Evolutionary conservation across 2,113 vertebrate genomes (phyloP).

Genomic region (Pavo muticus): DNA sequence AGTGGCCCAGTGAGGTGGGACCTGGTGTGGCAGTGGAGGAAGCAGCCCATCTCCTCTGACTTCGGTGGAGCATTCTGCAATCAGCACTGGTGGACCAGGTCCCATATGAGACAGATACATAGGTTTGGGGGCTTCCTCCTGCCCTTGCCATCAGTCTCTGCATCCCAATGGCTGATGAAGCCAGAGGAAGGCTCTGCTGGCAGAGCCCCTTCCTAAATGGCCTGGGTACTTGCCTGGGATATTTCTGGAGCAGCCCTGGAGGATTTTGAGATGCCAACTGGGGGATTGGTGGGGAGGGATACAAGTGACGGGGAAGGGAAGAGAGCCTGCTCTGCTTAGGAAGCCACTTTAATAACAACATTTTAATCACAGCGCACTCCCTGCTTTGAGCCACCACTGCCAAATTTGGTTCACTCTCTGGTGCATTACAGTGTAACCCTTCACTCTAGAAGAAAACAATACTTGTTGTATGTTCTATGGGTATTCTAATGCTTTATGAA

Average conservation of each 20-base stretch:
- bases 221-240: neutral
- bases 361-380: neutral
- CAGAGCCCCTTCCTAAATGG: neutral
- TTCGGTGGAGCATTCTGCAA: rapidly evolving
- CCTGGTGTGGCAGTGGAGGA: rapidly evolving
- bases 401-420: neutral
- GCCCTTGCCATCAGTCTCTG: rapidly evolving
- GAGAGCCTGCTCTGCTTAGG: neutral
- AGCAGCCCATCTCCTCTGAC: rapidly evolving
- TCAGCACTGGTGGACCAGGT: rapidly evolving
- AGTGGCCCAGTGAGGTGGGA: rapidly evolving
- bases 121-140: neutral
- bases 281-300: neutral
- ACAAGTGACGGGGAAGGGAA: neutral
- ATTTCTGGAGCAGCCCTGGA: neutral
- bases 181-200: neutral
- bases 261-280: neutral
- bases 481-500: neutral
- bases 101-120: rapidly evolving
- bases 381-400: rapidly evolving
- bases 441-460: slow-evolving; percentile 3
- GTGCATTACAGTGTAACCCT: neutral
- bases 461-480: neutral
- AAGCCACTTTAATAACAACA: neutral
- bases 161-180: rapidly evolving